Percentiles rank a stretch among this genome's conserved stretches.
These are phyloP conservation scores for Ictalurus furcatus DNA, from an alignment of 2,113 vertebrate species.

Conservation along the genomic window DNA sequence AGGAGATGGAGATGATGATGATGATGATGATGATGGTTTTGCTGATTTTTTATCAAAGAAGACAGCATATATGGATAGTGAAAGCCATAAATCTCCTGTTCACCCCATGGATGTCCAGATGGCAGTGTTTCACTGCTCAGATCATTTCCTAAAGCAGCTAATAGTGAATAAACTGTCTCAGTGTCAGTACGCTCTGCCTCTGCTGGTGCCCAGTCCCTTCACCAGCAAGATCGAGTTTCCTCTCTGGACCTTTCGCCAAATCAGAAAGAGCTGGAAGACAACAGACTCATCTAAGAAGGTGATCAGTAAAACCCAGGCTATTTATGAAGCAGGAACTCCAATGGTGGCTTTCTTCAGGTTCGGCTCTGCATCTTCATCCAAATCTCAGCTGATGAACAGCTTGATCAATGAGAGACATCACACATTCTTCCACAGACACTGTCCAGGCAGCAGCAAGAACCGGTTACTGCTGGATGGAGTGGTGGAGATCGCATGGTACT, in stretches of 20 bases:
- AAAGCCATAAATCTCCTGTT: no score
- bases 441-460: constrained; percentile 63
- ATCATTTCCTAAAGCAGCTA: constrained; percentile 71
- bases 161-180: constrained; percentile 72
- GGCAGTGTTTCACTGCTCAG: constrained; percentile 67
- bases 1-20: no score
- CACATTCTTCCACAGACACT: constrained; percentile 73
- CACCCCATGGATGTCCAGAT: no score
- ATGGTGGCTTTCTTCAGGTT: constrained; percentile 74
- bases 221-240: constrained; percentile 65
- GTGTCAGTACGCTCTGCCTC: constrained; percentile 76
- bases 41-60: no score
- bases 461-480: constrained; percentile 69
- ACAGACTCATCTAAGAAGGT: background rate
- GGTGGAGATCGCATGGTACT: constrained; percentile 80
- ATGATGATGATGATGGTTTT: no score
- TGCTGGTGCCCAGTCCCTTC: constrained; percentile 68
- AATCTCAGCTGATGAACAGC: constrained; percentile 76
- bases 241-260: constrained; percentile 71
- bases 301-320: constrained; percentile 54
- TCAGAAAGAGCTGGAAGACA: constrained; percentile 71
- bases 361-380: constrained; percentile 71
- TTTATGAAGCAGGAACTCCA: constrained; percentile 63
- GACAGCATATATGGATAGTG: no score
- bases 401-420: constrained; percentile 69